phyloP scores from a whole-genome alignment of 2,797 vertebrate species.

The Peromyscus melanophrys region DNA sequence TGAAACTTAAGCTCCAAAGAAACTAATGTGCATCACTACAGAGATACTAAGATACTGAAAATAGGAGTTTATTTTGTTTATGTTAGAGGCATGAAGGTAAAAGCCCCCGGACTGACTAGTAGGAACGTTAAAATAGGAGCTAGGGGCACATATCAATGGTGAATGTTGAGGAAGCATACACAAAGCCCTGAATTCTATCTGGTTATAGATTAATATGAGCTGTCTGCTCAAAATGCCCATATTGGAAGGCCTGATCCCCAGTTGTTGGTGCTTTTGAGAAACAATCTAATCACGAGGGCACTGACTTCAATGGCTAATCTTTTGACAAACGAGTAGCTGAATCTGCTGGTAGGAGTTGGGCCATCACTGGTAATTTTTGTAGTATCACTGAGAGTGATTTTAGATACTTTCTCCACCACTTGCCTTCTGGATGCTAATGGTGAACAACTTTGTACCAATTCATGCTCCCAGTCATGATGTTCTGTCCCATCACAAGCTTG shows the following conservation, averaged over 20 bases:
- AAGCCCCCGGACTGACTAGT: not conserved
- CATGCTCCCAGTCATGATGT: not conserved
- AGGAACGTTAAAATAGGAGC: not conserved
- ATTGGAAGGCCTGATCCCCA: not conserved
- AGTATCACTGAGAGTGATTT: not conserved
- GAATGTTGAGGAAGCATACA: not conserved
- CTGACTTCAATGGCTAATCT: not conserved
- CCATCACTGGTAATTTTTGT: not conserved
- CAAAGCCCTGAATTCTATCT: not conserved
- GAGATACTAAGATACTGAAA: not conserved
- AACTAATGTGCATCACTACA: not conserved
- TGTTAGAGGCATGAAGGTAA: not conserved
- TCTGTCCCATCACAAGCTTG: not conserved
- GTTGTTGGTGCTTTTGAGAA: not conserved
- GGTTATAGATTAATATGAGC: not conserved
- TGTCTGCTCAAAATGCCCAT: not conserved
- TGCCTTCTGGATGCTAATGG: not conserved
- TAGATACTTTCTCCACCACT: not conserved
- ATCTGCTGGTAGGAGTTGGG: not conserved
- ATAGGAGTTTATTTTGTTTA: not conserved
- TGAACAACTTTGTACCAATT: not conserved
- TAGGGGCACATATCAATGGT: not conserved
- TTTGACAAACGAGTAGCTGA: not conserved
- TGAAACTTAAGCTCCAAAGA: not conserved
- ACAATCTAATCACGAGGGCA: not conserved